Percentiles rank a stretch among this genome's conserved stretches.
These are phyloP conservation scores for Abramis brama DNA, from an alignment of 2,113 vertebrate species.

Conservation along the genomic window DNA sequence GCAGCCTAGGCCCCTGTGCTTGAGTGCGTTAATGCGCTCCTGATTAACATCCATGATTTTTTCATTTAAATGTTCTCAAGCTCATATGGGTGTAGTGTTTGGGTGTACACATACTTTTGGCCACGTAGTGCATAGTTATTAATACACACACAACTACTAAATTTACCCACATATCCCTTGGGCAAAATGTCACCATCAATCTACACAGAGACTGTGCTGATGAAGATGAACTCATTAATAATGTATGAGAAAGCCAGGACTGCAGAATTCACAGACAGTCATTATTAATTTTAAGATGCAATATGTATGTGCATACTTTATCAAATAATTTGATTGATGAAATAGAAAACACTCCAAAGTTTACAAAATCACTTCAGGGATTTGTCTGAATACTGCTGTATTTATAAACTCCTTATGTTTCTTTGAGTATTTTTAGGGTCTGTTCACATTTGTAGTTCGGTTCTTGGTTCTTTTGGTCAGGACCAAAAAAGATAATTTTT, in stretches of 20 bases:
- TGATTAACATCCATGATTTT: background rate
- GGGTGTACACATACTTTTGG: background rate
- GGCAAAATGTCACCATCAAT: slow-evolving; percentile 23
- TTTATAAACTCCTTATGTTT: background rate
- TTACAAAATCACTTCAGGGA: background rate
- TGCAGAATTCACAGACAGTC: background rate
- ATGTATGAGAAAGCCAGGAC: slow-evolving; percentile 9
- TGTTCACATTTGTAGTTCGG: too few relatives aligned
- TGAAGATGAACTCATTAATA: slow-evolving; percentile 15
- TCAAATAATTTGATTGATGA: background rate
- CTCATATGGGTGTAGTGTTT: background rate
- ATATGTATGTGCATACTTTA: background rate
- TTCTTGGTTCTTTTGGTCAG: too few relatives aligned
- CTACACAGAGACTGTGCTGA: background rate
- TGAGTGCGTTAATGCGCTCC: too few relatives aligned
- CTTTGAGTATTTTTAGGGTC: background rate
- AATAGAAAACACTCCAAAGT: background rate
- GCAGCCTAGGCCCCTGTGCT: too few relatives aligned
- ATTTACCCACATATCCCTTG: slow-evolving; percentile 13
- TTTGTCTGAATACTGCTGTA: background rate
- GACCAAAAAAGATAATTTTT: too few relatives aligned
- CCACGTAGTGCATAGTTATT: background rate
- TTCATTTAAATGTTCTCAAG: background rate
- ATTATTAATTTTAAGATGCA: background rate
- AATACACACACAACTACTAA: background rate